phyloP scores from a whole-genome alignment of 35 echinoderm and acorn worm species.

The Strongylocentrotus purpuratus region DNA sequence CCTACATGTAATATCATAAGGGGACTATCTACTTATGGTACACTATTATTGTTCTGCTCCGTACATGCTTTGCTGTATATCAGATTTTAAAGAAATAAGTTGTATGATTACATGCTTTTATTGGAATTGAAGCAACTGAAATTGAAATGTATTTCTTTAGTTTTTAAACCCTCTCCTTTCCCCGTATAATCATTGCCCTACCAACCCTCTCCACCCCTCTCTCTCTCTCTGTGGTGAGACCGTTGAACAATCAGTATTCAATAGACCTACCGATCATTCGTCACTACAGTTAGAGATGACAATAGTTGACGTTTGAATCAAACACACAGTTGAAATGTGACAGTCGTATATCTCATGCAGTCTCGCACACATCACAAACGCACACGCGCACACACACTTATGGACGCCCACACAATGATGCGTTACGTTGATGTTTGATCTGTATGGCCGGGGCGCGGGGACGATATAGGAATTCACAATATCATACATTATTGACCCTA shows the following conservation, averaged over 20 bases:
- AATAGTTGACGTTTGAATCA: slow-evolving; percentile 2
- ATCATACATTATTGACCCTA: not conserved
- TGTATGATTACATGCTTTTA: too few relatives aligned
- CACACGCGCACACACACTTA: not conserved
- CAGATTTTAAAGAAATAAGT: too few relatives aligned
- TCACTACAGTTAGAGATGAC: not conserved
- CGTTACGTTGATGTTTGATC: not conserved
- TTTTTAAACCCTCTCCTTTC: too few relatives aligned
- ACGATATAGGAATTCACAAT: not conserved
- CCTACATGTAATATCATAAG: too few relatives aligned
- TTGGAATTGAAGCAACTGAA: too few relatives aligned
- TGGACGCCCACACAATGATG: not conserved
- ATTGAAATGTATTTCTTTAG: too few relatives aligned
- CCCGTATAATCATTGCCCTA: too few relatives aligned
- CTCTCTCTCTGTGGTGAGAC: not conserved
- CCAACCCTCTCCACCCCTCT: not conserved
- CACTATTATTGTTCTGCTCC: too few relatives aligned
- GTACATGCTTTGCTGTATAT: too few relatives aligned
- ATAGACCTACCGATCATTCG: not conserved
- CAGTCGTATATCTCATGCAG: not conserved
- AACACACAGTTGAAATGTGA: not conserved
- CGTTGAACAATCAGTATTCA: not conserved
- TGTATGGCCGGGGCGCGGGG: not conserved
- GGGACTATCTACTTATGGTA: too few relatives aligned
- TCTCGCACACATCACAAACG: not conserved